Conservation (phyloP, 2,113 vertebrate species). For the Mixornis gularis region DNA sequence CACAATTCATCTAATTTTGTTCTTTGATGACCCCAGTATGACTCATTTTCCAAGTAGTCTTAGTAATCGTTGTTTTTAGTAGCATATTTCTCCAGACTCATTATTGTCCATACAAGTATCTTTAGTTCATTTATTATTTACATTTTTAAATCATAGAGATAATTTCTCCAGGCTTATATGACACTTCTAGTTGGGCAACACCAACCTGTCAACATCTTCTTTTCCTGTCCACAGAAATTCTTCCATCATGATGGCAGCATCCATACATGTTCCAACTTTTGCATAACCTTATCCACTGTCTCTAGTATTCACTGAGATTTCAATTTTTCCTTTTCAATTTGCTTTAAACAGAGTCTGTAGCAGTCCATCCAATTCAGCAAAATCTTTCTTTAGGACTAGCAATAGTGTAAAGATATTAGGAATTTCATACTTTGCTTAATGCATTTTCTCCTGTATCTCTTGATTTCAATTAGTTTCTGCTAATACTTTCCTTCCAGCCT, state of each 20-base stretch:
- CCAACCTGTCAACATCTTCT: background rate
- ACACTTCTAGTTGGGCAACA: background rate
- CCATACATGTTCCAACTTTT: background rate
- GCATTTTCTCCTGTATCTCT: background rate
- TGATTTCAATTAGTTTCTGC: background rate
- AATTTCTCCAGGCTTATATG: background rate
- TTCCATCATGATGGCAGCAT: background rate
- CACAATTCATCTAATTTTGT: background rate
- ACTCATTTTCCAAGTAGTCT: background rate
- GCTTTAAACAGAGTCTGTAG: background rate
- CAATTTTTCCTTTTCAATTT: background rate
- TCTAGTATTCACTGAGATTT: background rate
- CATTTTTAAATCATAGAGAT: background rate
- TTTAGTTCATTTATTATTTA: background rate
- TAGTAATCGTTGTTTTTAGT: background rate
- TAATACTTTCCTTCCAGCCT: background rate
- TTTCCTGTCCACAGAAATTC: background rate
- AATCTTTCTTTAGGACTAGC: background rate
- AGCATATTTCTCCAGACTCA: background rate
- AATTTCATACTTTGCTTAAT: background rate
- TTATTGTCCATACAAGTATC: background rate
- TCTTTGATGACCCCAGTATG: background rate
- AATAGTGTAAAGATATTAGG: background rate
- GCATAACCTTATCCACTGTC: background rate
- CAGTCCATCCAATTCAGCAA: background rate